Conservation (phyloP, 2,888 invertebrate species). For the Gnatocerus cornutus region DNA sequence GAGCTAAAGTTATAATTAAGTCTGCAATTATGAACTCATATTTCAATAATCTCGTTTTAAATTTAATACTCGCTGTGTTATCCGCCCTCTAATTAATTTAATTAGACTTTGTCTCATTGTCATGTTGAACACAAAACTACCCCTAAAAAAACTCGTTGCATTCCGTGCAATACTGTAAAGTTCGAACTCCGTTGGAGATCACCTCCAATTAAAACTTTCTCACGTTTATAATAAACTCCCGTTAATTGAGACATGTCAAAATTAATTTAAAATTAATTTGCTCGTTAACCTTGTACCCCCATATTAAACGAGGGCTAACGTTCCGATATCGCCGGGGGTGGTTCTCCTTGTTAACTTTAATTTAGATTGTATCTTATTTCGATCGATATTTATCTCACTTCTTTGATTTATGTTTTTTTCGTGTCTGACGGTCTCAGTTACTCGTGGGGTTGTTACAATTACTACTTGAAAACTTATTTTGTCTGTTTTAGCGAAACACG, state of each 20-base stretch:
- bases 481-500: slow-evolving; percentile 25
- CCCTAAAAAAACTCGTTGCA: too few relatives aligned
- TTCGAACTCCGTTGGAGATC: slow-evolving; percentile 23
- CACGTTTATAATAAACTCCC: slow-evolving; percentile 55
- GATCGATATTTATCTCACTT: slow-evolving; percentile 30
- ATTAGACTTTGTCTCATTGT: too few relatives aligned
- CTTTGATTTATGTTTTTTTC: slow-evolving; percentile 27
- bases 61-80: too few relatives aligned
- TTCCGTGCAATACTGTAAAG: too few relatives aligned
- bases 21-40: too few relatives aligned
- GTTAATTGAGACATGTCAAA: slow-evolving; percentile 61
- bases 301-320: slow-evolving; percentile 38
- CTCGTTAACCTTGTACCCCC: slow-evolving; percentile 42
- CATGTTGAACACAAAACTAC: too few relatives aligned
- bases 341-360: slow-evolving; percentile 34
- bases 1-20: too few relatives aligned
- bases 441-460: background rate
- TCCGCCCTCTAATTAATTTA: too few relatives aligned
- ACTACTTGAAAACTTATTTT: slow-evolving; percentile 6
- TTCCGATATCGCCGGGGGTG: slow-evolving; percentile 31
- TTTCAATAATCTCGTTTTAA: too few relatives aligned
- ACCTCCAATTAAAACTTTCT: slow-evolving; percentile 58
- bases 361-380: slow-evolving; percentile 43
- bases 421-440: too few relatives aligned
- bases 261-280: slow-evolving; percentile 59